Evolutionary conservation across 2,888 invertebrate genomes (phyloP).

Genomic region (Coelopa pilipes): DNA sequence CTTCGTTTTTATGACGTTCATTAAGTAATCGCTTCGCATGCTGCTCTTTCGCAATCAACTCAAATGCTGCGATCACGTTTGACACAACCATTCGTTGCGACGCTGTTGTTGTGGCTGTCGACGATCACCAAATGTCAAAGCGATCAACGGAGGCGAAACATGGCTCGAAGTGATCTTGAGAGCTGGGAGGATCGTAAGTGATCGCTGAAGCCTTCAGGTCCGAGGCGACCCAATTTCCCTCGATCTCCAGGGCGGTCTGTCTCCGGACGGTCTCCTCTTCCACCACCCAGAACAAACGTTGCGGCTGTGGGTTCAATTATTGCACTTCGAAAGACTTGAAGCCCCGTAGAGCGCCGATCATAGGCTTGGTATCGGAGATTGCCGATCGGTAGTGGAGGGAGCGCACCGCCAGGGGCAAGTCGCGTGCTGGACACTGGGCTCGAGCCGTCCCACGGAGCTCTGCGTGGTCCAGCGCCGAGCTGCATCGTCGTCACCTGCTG

Average conservation of each 20-base stretch:
- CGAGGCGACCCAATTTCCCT: no score
- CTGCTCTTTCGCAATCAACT: conserved; percentile 28
- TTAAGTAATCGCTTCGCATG: conserved; percentile 34
- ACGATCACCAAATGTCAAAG: conserved; percentile 24
- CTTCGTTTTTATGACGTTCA: conserved; percentile 35
- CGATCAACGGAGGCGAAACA: background rate
- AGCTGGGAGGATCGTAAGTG: background rate
- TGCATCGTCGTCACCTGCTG: conserved; percentile 48
- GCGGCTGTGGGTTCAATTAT: background rate
- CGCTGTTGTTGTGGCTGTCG: background rate
- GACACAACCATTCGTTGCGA: conserved; percentile 9
- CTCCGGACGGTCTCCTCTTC: background rate
- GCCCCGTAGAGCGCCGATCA: background rate
- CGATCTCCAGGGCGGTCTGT: background rate
- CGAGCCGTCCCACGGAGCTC: background rate
- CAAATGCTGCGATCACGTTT: conserved; percentile 35
- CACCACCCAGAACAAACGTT: no score
- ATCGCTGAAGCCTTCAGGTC: background rate
- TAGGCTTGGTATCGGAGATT: background rate
- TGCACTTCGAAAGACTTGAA: background rate
- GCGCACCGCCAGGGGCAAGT: background rate
- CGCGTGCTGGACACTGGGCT: background rate
- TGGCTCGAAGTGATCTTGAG: background rate
- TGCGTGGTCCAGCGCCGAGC: background rate
- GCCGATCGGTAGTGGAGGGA: background rate